These are phyloP conservation scores for Carassius carassius DNA, from an alignment of 2,113 vertebrate species.

Conservation along the genomic window DNA sequence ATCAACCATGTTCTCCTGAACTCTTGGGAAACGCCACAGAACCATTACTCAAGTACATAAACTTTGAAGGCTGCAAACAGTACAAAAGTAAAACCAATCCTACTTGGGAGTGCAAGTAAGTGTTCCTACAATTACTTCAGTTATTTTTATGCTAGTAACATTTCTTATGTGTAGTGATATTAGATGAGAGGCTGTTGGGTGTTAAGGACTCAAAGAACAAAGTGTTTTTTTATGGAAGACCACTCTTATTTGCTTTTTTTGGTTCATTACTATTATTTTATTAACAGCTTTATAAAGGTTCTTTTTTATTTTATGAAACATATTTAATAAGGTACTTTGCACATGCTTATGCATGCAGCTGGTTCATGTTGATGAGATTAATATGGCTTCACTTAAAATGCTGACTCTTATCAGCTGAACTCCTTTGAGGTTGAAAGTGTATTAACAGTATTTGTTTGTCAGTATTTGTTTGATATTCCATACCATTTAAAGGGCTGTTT, in stretches of 20 bases:
- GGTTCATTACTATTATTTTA: no score
- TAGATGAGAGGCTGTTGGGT: no score
- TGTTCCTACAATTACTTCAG: neutral
- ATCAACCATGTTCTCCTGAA: rapidly evolving
- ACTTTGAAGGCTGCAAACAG: rapidly evolving
- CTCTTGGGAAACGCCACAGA: rapidly evolving
- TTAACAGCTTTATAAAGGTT: neutral
- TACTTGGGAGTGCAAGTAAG: neutral
- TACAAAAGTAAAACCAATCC: neutral
- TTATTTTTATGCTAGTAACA: neutral
- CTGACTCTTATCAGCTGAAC: no score
- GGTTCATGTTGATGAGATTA: neutral
- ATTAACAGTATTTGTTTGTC: neutral
- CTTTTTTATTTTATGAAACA: neutral
- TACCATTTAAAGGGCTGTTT: no score
- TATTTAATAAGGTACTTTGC: no score
- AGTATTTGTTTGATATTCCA: neutral
- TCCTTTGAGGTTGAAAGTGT: neutral
- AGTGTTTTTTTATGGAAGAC: no score
- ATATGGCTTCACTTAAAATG: neutral
- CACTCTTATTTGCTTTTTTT: no score
- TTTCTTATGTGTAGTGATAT: neutral
- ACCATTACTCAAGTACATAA: rapidly evolving
- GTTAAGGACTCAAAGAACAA: no score
- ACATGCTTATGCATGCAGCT: neutral